Percentiles rank a stretch among this genome's conserved stretches.
Conservation (phyloP, 2,113 vertebrate species). For the Pelvicachromis taeniatus region DNA sequence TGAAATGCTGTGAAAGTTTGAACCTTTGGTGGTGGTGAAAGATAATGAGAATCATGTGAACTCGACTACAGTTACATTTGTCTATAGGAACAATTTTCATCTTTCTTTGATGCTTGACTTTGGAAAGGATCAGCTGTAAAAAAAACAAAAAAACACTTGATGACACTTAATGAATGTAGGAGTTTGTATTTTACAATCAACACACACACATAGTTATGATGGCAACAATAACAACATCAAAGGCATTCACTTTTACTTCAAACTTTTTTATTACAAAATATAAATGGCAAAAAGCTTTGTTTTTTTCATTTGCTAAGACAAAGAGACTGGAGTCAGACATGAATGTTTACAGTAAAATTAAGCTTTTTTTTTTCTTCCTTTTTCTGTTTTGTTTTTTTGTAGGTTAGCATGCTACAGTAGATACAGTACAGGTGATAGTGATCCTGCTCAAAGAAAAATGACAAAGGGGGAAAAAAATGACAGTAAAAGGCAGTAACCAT, state of each 20-base stretch:
- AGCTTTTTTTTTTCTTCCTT: neutral
- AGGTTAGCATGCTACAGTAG: slow-evolving; percentile 54
- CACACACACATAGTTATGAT: neutral
- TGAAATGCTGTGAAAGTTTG: neutral
- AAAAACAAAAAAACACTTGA: neutral
- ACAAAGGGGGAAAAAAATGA: neutral
- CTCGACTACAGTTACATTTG: neutral
- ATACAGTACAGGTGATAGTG: slow-evolving; percentile 47
- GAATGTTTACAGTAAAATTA: slow-evolving; percentile 2
- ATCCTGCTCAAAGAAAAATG: neutral
- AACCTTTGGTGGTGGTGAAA: neutral
- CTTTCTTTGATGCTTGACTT: neutral
- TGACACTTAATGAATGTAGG: neutral
- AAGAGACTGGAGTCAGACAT: neutral
- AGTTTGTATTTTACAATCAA: neutral
- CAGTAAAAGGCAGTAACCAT: neutral
- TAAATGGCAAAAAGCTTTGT: slow-evolving; percentile 52
- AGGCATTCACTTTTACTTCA: neutral
- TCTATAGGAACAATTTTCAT: neutral
- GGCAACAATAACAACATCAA: slow-evolving; percentile 4
- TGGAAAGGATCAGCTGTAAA: neutral
- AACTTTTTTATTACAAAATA: slow-evolving; percentile 72
- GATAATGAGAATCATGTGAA: neutral
- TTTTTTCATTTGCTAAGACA: slow-evolving; percentile 33
- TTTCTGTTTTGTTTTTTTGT: neutral